Conservation (phyloP, 92 coral and sea anemone species). For the Epizoanthus rinbou region DNA sequence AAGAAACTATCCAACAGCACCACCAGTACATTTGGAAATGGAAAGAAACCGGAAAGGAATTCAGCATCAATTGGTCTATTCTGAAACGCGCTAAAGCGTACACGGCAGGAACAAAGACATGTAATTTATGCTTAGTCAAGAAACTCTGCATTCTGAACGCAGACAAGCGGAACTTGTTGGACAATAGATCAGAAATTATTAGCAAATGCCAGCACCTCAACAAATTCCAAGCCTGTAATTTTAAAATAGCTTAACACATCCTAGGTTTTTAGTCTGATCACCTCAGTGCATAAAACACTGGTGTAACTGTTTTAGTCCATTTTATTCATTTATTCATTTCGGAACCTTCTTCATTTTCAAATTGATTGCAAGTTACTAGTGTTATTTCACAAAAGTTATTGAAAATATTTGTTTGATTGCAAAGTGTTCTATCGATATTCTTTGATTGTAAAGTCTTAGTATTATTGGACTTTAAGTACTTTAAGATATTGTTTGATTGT, state of each 20-base stretch:
- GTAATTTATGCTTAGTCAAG: slow-evolving; percentile 23
- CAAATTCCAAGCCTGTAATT: not conserved
- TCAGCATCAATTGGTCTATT: slow-evolving; percentile 8
- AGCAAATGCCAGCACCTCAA: not conserved
- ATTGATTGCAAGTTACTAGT: slow-evolving; percentile 6
- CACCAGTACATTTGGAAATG: slow-evolving; percentile 4
- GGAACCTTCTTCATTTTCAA: no score
- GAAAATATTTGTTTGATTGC: slow-evolving; percentile 5
- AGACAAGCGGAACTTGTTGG: not conserved
- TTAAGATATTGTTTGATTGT: slow-evolving; percentile 15
- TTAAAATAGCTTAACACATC: not conserved
- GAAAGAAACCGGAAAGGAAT: not conserved
- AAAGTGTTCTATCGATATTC: not conserved
- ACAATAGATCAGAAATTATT: not conserved
- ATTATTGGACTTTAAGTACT: slow-evolving; percentile 8
- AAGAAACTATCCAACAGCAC: not conserved
- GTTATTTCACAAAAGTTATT: not conserved
- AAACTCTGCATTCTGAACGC: slow-evolving; percentile 33
- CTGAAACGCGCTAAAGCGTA: slow-evolving; percentile 34
- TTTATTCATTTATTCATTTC: no score
- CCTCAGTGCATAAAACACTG: not conserved
- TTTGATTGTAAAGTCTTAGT: slow-evolving; percentile 10
- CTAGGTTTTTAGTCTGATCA: not conserved
- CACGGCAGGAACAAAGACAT: not conserved
- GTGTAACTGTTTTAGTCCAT: not conserved